Evolutionary conservation across 2,797 vertebrate genomes (phyloP).

Genomic region (Pyrrhura leucotis): DNA sequence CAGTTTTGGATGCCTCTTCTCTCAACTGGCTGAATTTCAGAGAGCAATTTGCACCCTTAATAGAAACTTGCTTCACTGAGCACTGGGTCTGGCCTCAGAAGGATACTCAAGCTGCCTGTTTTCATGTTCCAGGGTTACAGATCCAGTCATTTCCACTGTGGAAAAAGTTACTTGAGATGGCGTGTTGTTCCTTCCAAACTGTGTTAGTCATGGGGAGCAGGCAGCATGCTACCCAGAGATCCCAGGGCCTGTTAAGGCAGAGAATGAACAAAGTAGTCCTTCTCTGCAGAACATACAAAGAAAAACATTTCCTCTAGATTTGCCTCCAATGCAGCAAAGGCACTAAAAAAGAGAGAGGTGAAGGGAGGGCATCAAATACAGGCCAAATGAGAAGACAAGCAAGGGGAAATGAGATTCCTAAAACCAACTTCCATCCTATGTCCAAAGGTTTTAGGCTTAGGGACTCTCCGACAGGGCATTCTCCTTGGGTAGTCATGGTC

Average conservation of each 20-base stretch:
- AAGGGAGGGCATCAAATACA: neutral
- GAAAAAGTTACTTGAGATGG: slow-evolving; percentile 63
- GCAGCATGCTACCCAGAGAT: neutral
- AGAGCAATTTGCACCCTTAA: slow-evolving; percentile 30
- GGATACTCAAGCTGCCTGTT: slow-evolving; percentile 19
- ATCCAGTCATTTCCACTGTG: slow-evolving; percentile 42
- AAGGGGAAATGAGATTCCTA: neutral
- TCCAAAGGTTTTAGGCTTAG: neutral
- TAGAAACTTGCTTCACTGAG: neutral
- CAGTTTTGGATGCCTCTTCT: neutral
- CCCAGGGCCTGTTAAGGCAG: neutral
- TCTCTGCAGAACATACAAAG: slow-evolving; percentile 14
- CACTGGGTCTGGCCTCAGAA: neutral
- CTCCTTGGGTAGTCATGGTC: fast-evolving
- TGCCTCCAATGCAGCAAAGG: neutral
- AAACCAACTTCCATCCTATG: neutral
- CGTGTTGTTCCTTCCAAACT: slow-evolving; percentile 23
- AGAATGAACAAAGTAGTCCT: slow-evolving; percentile 48
- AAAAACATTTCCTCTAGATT: slow-evolving; percentile 8
- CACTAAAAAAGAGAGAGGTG: neutral
- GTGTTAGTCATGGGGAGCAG: slow-evolving; percentile 53
- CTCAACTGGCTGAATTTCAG: slow-evolving; percentile 21
- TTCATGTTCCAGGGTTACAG: neutral
- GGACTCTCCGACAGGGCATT: neutral
- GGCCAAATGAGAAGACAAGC: neutral